Evolutionary conservation across 2,888 invertebrate genomes (phyloP), one percentile per base, ranked within the genome.

Genomic region (Bombylius discolor): DNA sequence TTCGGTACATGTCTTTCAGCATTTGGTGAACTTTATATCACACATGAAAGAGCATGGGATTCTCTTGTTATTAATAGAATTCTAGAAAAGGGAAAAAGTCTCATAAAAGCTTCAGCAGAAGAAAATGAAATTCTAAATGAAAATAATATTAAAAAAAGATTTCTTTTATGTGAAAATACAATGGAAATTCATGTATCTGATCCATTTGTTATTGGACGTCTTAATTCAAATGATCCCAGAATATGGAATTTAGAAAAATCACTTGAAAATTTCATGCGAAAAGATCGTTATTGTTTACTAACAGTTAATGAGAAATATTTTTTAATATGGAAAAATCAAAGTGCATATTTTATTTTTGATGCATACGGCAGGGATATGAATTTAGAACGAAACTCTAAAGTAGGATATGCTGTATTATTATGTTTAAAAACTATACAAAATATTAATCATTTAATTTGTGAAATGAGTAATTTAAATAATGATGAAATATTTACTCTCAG

Each of bases 331-430:
- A 66, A 63, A 44, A 64, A 67, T 4, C 53, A 54, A 0, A 67
- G 65, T 4, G 60, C 65, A 4, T 72, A 65, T 61, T 67, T 73
- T 60, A 62, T 72, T 1, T 64, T 72, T 36, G 72, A 72, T 58
- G 62, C 66, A 45, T 68, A 67, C 57, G 72, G 73, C 0, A 64
- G 72, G 4, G 62, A 67, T 5, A 33, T 49, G 13, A 57, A 57
- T 0, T 60, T 70, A 8, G 56, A 56, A 4, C 33, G 60, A 1
- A 66, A 66, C 53, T 51, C 39, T 4, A 65, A 67, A 0, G 58
- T 58, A 6, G 71, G 71, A 1, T 55, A 54, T 9, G 68, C 67
- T 0, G 60, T 68, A 53, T 54, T 72, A 9, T 58, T 73, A 14
- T 68, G 67, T 23, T 55, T 73, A 32, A 63, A 64, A 39, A 61